Evolutionary conservation across 2,888 invertebrate genomes (phyloP), one percentile per base, ranked within the genome.

Genomic region (Agrenia bidenticulata): DNA sequence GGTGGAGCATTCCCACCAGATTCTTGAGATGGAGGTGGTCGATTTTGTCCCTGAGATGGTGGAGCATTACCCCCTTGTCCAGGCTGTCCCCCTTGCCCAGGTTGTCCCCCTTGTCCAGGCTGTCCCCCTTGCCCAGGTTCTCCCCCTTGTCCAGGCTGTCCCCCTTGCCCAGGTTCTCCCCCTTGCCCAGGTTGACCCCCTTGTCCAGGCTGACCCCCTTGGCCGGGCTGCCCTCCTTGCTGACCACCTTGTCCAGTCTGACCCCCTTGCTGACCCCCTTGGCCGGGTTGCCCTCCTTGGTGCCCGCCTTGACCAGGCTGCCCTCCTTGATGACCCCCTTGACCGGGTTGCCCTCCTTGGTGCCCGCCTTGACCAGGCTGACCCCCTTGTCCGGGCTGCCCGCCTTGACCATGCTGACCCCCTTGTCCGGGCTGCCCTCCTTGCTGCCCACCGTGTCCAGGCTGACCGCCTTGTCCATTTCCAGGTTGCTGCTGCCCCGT

Each of bases 401-500:
- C 21, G 21, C 41, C 41, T 37, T 21, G 32, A n/a, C n/a, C n/a
- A 17, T 24, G 37, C 57, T 4, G 32, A 51, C 24, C 57, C 51
- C 21, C 41, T 23, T 9, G 17, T 17, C n/a, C 51, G 15, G 32
- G 39, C 42, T 27, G 42, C 11, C 45, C 24, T 15, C 54, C 41
- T 27, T 42, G 23, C 42, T 56, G 64, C 1, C 26, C 26, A 17
- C 17, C 37, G 7, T 41, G 42, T 42, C 60, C 64, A 4, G 32
- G 41, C 19, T 63, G 58, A 49, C 26, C 21, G 21, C 41, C 41
- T 37, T 53, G 15, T 64, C 61, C 19, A 55, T 56, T 49, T 57
- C 57, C 57, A 42, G 57, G 42, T 23, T 55, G 45, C 15, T 41
- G 49, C 7, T 11, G 21, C 5, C 19, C 17, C 4, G 5, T 45